Conservation (phyloP, 2,888 invertebrate genomes). For the Graphium colonna region DNA sequence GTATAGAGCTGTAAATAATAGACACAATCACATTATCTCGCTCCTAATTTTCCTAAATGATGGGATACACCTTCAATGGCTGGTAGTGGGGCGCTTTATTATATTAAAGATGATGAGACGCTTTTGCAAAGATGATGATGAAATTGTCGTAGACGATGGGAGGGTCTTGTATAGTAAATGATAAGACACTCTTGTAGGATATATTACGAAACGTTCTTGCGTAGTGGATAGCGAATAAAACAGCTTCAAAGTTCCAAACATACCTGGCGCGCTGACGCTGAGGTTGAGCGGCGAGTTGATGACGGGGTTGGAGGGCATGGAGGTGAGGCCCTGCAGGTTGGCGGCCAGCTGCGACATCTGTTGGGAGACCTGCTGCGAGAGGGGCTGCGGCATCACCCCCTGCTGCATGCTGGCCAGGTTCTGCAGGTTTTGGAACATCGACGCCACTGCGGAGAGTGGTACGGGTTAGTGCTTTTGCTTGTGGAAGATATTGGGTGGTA, state of each 20-base stretch:
- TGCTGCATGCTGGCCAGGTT: slow-evolving; percentile 78
- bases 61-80: too few species aligned
- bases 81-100: too few species aligned
- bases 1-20: too few species aligned
- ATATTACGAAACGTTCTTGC: background rate
- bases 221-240: background rate
- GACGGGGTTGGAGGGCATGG: slow-evolving; percentile 85
- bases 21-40: too few species aligned
- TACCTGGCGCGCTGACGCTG: slow-evolving; percentile 84
- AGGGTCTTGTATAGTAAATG: too few species aligned
- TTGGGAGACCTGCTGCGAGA: slow-evolving; percentile 81
- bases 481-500: too few species aligned
- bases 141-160: too few species aligned
- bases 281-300: slow-evolving; percentile 91
- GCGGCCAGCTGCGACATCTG: slow-evolving; percentile 77
- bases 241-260: slow-evolving; percentile 21
- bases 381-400: slow-evolving; percentile 70
- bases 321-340: slow-evolving; percentile 89
- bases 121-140: too few species aligned
- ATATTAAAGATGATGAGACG: too few species aligned
- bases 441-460: slow-evolving; percentile 80
- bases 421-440: slow-evolving; percentile 82
- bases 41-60: too few species aligned
- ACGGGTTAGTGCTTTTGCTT: background rate
- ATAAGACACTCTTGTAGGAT: background rate